Base-by-base conservation (phyloP, 1,140 invertebrate genomes). In the Neodiprion fabricii region DNA sequence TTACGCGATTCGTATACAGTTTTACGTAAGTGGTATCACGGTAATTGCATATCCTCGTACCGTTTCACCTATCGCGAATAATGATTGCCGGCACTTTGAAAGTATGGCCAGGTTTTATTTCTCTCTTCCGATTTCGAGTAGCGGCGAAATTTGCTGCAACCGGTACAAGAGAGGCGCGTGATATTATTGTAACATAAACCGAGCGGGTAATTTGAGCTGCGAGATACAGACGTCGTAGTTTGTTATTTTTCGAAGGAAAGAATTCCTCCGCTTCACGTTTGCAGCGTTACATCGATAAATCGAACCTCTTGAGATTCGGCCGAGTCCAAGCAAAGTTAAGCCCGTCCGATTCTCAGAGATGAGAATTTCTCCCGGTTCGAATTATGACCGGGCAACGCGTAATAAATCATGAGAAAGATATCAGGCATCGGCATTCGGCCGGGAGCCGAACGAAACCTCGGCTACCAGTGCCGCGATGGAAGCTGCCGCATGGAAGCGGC, bases 361-460 rank as follows among this genome's bases (percentile, higher is more conserved):
- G 53, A 61, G 53, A 61, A 61, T 61, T 61, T 61, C 53, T 61
- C 53, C 53, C 53, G 53, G n/a, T 61, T n/a, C 53, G 53, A 61
- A 40, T 40, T 40, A 61, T 61, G 53, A 61, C 11, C 53, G 53
- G 9, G 53, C n/a, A 61, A 61, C 53, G 53, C 53, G 53, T 61
- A 61, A 61, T 61, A 61, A 61, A 61, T 61, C 53, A 61, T 61
- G n/a, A 14, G 53, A 61, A 61, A 61, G 53, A 61, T 61, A 61
- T 61, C 53, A 17, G 53, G 53, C 53, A 61, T 61, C 53, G 53
- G 53, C n/a, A 61, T 61, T 61, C 53, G 53, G 53, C 53, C 53
- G 53, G 11, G 53, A 17, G 53, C 53, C 53, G 53, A 61, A 61
- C 53, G 53, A 61, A 61, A 61, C 9, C 53, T 9, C 53, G 53